phyloP scores from a whole-genome alignment of 2,797 vertebrate species.

The Sebastes steindachneri region DNA sequence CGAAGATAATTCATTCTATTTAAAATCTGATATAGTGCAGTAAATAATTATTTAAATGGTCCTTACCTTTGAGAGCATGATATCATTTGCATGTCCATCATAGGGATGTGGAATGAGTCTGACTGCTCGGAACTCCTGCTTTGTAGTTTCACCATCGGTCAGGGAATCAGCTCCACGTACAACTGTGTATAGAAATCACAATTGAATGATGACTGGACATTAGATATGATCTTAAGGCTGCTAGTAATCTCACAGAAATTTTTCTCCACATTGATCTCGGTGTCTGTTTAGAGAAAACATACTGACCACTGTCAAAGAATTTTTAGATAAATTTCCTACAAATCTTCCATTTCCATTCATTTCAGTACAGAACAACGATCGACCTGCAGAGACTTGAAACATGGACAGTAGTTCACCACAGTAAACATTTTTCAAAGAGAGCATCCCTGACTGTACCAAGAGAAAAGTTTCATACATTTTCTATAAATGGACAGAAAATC shows the following conservation, averaged over 20 bases:
- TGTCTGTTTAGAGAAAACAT: no score
- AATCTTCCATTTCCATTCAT: background rate
- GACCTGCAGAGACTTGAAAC: background rate
- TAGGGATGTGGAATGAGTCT: no score
- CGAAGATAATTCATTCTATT: accelerated
- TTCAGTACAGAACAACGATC: background rate
- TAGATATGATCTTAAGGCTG: background rate
- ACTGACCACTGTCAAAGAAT: background rate
- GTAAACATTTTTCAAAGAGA: background rate
- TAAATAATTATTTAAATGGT: accelerated
- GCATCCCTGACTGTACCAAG: no score
- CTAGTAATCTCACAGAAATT: background rate
- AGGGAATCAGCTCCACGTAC: background rate
- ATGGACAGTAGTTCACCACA: background rate
- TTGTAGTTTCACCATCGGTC: accelerated
- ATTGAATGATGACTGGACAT: background rate
- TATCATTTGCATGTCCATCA: no score
- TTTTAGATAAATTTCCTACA: no score
- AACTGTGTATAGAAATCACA: conserved; percentile 43
- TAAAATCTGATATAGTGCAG: no score
- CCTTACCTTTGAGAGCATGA: no score
- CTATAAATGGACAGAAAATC: background rate
- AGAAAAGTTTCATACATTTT: background rate
- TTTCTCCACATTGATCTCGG: background rate
- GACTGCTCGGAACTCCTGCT: no score